Evolutionary conservation across 1,140 invertebrate genomes (phyloP).

Genomic region (Manduca sexta): DNA sequence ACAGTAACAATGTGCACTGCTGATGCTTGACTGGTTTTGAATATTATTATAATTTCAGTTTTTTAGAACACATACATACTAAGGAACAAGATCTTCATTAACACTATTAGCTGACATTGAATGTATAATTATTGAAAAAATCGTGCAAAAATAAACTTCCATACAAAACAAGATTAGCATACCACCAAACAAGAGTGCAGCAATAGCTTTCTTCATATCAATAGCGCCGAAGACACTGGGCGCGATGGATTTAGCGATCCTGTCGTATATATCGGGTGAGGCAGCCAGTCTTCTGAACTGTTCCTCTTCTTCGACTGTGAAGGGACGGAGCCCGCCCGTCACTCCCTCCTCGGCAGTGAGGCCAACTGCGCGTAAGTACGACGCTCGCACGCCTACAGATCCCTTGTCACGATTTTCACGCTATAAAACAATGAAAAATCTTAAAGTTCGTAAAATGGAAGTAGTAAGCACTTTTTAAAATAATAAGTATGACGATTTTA

Average conservation of each 20-base stretch:
- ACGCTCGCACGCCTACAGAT: slow-evolving; percentile 92
- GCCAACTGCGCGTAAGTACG: slow-evolving; percentile 96
- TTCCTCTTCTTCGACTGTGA: slow-evolving; percentile 92
- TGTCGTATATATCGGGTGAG: slow-evolving; percentile 91
- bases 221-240: slow-evolving; percentile 96
- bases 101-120: no score
- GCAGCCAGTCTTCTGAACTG: slow-evolving; percentile 90
- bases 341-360: slow-evolving; percentile 90
- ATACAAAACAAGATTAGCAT: neutral
- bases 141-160: neutral
- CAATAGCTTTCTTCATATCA: slow-evolving; percentile 98
- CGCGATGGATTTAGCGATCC: slow-evolving; percentile 92
- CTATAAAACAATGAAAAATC: slow-evolving; percentile 25
- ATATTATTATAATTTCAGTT: no score
- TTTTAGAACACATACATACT: no score
- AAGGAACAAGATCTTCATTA: no score
- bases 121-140: no score
- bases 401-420: slow-evolving; percentile 86
- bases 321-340: slow-evolving; percentile 76
- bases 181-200: slow-evolving; percentile 93
- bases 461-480: no score
- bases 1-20: neutral
- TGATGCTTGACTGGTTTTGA: no score
- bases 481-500: no score
- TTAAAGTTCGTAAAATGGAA: no score